Conservation (phyloP, 2,113 vertebrate species). For the Uria aalge region DNA sequence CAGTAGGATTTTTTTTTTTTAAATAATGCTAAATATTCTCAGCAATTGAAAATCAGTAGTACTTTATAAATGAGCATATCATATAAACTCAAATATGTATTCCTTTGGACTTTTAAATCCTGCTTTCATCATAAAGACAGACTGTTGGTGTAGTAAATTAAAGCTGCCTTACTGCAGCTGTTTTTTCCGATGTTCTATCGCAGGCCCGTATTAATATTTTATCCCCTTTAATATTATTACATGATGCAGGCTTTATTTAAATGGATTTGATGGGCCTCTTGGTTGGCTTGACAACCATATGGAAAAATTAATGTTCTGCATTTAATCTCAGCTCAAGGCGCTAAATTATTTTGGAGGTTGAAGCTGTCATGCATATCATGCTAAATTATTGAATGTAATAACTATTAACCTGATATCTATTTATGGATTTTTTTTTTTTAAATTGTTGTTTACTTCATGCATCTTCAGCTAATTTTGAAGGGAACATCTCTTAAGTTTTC, state of each 20-base stretch:
- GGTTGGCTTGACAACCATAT: constrained; percentile 80
- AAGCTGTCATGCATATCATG: constrained; percentile 73
- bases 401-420: constrained; percentile 71
- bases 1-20: not conserved
- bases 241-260: constrained; percentile 80
- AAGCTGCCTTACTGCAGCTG: not conserved
- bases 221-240: constrained; percentile 80
- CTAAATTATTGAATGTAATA: constrained; percentile 77
- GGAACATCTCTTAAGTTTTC: not conserved
- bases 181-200: constrained; percentile 64
- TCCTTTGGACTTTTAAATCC: constrained; percentile 54
- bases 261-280: constrained; percentile 75
- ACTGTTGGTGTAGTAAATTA: constrained; percentile 44
- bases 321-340: constrained; percentile 77
- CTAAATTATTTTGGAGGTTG: constrained; percentile 81
- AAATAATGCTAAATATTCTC: not conserved
- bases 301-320: constrained; percentile 81
- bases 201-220: constrained; percentile 76
- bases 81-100: constrained; percentile 6
- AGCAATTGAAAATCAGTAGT: not conserved
- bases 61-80: not conserved
- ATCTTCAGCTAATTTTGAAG: constrained; percentile 64
- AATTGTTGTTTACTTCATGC: constrained; percentile 68
- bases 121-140: constrained; percentile 59
- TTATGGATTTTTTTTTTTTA: constrained; percentile 36